Evolutionary conservation across 2,888 invertebrate genomes (phyloP).

Genomic region (Muscina levida): DNA sequence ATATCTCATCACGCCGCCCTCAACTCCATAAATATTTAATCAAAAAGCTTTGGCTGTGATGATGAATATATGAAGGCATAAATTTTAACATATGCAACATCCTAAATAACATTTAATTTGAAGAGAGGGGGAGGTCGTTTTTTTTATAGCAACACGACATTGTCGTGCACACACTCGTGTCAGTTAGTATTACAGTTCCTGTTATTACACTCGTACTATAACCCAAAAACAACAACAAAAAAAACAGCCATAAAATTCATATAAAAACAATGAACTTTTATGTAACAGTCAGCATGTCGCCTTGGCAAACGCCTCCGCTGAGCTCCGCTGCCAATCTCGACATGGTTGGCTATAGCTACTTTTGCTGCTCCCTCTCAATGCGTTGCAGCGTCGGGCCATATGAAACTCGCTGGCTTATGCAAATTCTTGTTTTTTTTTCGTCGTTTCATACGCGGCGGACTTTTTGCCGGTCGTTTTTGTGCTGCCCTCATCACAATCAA

Average conservation of each 20-base stretch:
- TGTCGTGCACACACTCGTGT: background rate
- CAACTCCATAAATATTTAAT: constrained; percentile 46
- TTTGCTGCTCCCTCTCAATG: too few species aligned
- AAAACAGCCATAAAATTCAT: constrained; percentile 36
- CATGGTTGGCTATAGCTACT: background rate
- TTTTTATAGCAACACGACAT: too few species aligned
- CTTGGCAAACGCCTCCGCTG: background rate
- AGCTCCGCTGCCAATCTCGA: background rate
- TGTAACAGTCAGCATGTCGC: constrained; percentile 66
- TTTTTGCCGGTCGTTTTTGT: constrained; percentile 31
- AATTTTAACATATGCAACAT: background rate
- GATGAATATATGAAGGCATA: constrained; percentile 1
- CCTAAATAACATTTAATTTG: background rate
- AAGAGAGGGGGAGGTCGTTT: background rate
- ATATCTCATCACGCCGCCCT: too few species aligned
- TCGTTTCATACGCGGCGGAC: constrained; percentile 17
- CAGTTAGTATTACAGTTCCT: constrained; percentile 23
- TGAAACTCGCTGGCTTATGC: constrained; percentile 10
- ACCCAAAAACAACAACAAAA: constrained; percentile 15
- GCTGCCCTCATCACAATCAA: constrained; percentile 47
- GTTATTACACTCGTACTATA: constrained; percentile 23
- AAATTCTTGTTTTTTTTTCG: background rate
- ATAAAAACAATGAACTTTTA: constrained; percentile 44
- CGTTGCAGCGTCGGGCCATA: background rate
- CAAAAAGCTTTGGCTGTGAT: constrained; percentile 31